These are phyloP conservation scores for Trachelus tabidus DNA, from an alignment of 2,888 invertebrate genomes.

Conservation along the genomic window DNA sequence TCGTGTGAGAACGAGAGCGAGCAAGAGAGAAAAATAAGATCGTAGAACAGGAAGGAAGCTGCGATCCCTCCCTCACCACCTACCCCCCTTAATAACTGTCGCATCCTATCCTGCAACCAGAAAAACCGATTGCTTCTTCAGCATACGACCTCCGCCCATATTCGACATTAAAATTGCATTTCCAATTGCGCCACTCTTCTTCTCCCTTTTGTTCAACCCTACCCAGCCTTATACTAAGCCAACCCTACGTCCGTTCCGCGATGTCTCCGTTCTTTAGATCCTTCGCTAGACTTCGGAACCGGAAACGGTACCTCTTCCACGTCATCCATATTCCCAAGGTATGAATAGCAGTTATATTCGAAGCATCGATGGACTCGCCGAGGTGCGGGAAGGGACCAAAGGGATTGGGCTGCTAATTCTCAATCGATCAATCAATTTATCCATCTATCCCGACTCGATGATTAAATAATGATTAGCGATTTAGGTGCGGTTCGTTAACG, in stretches of 20 bases:
- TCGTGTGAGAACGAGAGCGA: slow-evolving; percentile 2
- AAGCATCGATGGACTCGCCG: neutral
- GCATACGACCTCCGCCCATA: slow-evolving; percentile 13
- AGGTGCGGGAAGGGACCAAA: slow-evolving; percentile 3
- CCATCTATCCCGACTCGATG: neutral
- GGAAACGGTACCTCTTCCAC: neutral
- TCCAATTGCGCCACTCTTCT: slow-evolving; percentile 41
- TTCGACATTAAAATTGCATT: slow-evolving; percentile 52
- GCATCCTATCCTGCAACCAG: neutral
- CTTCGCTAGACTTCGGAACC: neutral
- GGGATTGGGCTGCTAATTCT: slow-evolving; percentile 10
- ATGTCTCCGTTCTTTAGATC: neutral
- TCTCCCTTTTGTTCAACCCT: neutral
- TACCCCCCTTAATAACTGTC: neutral
- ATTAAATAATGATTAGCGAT: neutral
- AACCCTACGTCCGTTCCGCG: no score
- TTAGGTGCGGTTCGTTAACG: neutral
- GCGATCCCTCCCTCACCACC: slow-evolving; percentile 15
- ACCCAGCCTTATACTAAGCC: no score
- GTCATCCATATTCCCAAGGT: neutral
- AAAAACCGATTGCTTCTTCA: neutral
- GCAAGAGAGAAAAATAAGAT: slow-evolving; percentile 6
- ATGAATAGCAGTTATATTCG: neutral
- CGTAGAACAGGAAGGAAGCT: neutral
- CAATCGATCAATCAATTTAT: neutral